Evolutionary conservation across 2,888 invertebrate species (phyloP).

Genomic region (Parnassius orleans): DNA sequence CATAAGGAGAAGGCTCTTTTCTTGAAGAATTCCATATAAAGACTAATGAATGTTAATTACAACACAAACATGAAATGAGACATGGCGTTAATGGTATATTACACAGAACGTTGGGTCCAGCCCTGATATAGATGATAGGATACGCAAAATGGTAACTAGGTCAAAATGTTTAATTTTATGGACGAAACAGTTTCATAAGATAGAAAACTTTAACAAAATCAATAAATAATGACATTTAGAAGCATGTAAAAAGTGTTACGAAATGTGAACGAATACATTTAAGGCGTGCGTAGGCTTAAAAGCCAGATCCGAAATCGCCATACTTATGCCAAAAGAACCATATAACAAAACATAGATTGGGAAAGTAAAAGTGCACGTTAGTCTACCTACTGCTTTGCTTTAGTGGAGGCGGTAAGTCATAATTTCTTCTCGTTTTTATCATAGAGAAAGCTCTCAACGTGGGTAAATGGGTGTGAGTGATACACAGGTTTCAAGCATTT

Average conservation of each 20-base stretch:
- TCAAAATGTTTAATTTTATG: too few species aligned
- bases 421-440: conserved; percentile 25
- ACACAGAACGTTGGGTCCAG: too few species aligned
- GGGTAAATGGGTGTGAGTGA: conserved; percentile 20
- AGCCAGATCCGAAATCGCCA: conserved; percentile 6
- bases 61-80: too few species aligned
- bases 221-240: conserved; percentile 3
- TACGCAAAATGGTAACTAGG: too few species aligned
- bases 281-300: conserved; percentile 18
- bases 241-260: conserved; percentile 1
- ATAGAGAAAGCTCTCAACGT: conserved; percentile 24
- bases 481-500: conserved; percentile 16
- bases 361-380: conserved; percentile 23
- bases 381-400: conserved; percentile 20
- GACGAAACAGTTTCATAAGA: too few species aligned
- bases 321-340: conserved; percentile 12
- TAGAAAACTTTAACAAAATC: background rate
- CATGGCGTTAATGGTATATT: too few species aligned
- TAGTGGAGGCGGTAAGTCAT: conserved; percentile 13
- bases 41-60: too few species aligned
- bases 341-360: conserved; percentile 6
- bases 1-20: too few species aligned
- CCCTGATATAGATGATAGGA: too few species aligned
- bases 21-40: too few species aligned
- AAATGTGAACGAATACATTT: background rate